Evolutionary conservation across 2,113 vertebrate genomes (phyloP), one percentile per base, ranked within the genome.

Genomic region (Tragelaphus strepsiceros): DNA sequence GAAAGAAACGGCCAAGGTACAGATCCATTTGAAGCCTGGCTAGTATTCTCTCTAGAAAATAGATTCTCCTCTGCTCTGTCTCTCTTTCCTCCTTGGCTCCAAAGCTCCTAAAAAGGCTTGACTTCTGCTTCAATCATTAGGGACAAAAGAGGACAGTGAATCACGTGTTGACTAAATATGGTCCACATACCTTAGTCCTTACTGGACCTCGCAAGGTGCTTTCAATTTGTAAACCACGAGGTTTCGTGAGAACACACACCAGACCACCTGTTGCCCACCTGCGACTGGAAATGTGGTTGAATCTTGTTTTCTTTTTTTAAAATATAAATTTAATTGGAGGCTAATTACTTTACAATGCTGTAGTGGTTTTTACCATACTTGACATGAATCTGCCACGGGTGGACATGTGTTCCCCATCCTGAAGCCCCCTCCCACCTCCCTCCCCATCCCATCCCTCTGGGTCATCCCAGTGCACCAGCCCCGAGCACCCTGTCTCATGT

Each of bases 221-320:
- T 86, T 90, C 77, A 87, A 78, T 62, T 35, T 54, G 84, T 92
- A 96, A 93, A 61, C 51, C 89, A 64, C 3, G 6, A 39, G 81
- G 17, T 43, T 62, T 64, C 1, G 0, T 0, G 28, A 49, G 49
- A 74, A 80, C 2, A 15, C 2, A 8, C 39, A 15, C 28, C 5
- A n/a, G 30, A 24, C 46, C 85, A 56, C 43, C 59, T 67, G 92
- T 17, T 51, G 56, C 10, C 17, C 85, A 54, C n/a, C 56, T 83
- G n/a, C 1, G 3, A 1, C 30, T 28, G 58, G 71, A 46, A 49
- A 22, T 0, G 10, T 0, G 6, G 35, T 22, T 82, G 56, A 19
- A 7, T 71, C 46, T 83, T 30, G n/a, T 64, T 92, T 61, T 39
- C 46, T 82, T 22, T 61, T 28, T 26, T 59, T 12, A 8, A 10